Conservation (phyloP, 2,113 vertebrate species). For the Azemiops feae region DNA sequence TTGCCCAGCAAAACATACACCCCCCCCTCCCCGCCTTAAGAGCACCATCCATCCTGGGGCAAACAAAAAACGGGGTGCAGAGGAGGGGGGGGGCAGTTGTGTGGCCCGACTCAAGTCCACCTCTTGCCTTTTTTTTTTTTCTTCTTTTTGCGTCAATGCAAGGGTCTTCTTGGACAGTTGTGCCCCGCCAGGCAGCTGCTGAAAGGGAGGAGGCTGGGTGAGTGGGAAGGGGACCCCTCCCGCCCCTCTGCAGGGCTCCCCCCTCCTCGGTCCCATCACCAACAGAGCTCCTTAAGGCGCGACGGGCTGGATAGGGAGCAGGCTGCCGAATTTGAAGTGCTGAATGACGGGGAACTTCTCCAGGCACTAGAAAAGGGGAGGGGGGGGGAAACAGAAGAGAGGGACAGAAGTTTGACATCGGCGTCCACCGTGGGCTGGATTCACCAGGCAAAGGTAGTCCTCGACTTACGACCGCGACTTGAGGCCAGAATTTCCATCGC, state of each 20-base stretch:
- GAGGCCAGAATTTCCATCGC: too few species aligned
- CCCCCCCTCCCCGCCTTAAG: not conserved
- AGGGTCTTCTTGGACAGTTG: not conserved
- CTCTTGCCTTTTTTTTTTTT: not conserved
- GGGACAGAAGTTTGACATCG: not conserved
- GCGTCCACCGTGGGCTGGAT: not conserved
- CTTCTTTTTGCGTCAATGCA: too few species aligned
- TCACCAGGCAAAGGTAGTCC: not conserved
- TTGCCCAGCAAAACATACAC: not conserved
- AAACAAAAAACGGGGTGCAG: not conserved
- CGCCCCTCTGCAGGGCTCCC: not conserved
- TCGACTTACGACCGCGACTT: too few species aligned
- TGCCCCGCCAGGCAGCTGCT: slow-evolving; percentile 17
- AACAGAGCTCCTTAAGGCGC: slow-evolving; percentile 75
- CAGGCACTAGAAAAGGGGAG: slow-evolving; percentile 81
- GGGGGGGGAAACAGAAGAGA: slow-evolving; percentile 25
- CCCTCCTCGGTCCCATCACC: not conserved
- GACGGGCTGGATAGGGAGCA: slow-evolving; percentile 90
- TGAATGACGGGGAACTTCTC: slow-evolving; percentile 99
- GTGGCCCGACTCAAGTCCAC: not conserved
- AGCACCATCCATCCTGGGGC: not conserved
- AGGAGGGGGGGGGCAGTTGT: not conserved
- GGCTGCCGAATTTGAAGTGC: slow-evolving; percentile 97
- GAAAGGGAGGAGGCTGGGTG: not conserved
- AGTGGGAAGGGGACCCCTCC: not conserved